Evolutionary conservation across 2,888 invertebrate genomes (phyloP), one percentile per base, ranked within the genome.

Genomic region (Cybosia mesomella): DNA sequence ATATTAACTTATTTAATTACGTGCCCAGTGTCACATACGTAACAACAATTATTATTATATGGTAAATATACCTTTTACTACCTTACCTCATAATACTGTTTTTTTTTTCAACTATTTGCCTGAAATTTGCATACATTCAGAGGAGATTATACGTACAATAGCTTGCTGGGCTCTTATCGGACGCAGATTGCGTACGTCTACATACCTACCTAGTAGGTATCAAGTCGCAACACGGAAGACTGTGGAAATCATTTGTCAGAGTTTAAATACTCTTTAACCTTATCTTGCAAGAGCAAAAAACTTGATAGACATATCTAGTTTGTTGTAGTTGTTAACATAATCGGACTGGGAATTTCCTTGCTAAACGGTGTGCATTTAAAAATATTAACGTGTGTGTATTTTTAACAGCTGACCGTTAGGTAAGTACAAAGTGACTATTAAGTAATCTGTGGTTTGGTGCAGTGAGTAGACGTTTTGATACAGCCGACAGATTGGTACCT

Each of bases 1-100:
- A n/a, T 62, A 58, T 36, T 66, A 53, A 58, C 62, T 55, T 49
- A 49, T 32, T 58, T n/a, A 7, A 43, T 58, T 54, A 36, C 39
- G 49, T 67, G 74, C 70, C 64, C 68, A 70, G 60, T 66, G 70
- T 58, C 59, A 71, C 67, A 57, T 57, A 55, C 60, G 54, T 72
- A 68, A 54, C 10, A 13, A 61, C 15, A 18, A 28, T 28, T 28
- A 28, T 28, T 28, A 28, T 4, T 53, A n/a, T 49, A 49, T 64
- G 58, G 28, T 58, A 58, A 63, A 62, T 62, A 49, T 49, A 62
- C 49, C 11, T 62, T 53, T 3, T 49, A 28, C 24, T 61, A n/a
- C n/a, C n/a, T n/a, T n/a, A 53, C 49, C 32, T 62, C 61, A 21
- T 49, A 49, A 24, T 32, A 28, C 32, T 49, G 13, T 21, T 28